Evolutionary conservation across 1,140 invertebrate species (phyloP).

Genomic region (Drosophila ananassae): DNA sequence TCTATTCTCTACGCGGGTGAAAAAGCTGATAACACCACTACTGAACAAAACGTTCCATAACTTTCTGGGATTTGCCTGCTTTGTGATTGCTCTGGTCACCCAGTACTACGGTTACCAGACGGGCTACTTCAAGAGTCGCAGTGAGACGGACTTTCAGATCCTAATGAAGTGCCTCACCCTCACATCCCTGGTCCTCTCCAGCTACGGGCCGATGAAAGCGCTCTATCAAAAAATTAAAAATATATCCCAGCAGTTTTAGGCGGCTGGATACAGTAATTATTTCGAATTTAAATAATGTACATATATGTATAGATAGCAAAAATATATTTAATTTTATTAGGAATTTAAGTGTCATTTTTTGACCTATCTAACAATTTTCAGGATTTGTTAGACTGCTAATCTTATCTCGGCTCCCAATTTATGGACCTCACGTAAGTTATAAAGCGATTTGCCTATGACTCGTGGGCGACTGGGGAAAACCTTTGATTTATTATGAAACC

Average conservation of each 20-base stretch:
- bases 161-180: conserved; percentile 71
- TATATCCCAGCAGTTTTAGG: conserved; percentile 58
- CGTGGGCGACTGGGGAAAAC: conserved; percentile 24
- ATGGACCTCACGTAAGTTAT: conserved; percentile 9
- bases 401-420: conserved; percentile 6
- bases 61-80: conserved; percentile 67
- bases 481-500: conserved; percentile 5
- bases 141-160: conserved; percentile 51
- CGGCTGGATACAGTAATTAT: not conserved
- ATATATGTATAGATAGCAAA: conserved; percentile 20
- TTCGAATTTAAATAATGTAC: conserved; percentile 31
- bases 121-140: conserved; percentile 62
- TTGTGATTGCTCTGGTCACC: conserved; percentile 69
- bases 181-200: conserved; percentile 60
- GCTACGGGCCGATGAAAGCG: conserved; percentile 69
- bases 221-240: conserved; percentile 54
- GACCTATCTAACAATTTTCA: conserved; percentile 9
- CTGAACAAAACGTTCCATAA: conserved; percentile 77
- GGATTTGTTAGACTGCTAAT: no score
- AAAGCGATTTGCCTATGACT: conserved; percentile 4
- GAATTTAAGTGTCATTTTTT: not conserved
- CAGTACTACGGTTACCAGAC: conserved; percentile 82
- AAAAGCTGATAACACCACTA: conserved; percentile 63
- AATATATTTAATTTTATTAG: conserved; percentile 4
- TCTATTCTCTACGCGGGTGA: conserved; percentile 67